These are phyloP conservation scores for Capreolus pygargus DNA, from an alignment of 2,113 vertebrate species.

Conservation along the genomic window DNA sequence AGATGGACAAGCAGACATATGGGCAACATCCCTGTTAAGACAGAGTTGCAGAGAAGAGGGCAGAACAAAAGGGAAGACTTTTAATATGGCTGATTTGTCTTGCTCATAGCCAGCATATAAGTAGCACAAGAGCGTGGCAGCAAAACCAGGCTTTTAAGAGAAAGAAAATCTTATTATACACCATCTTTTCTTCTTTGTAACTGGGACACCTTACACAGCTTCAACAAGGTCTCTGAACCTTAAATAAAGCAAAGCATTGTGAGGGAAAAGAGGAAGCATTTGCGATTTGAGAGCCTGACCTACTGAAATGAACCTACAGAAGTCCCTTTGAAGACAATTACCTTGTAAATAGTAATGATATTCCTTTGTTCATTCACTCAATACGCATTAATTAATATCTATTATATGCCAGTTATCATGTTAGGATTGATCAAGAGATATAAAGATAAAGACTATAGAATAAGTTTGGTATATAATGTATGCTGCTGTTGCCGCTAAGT, in stretches of 20 bases:
- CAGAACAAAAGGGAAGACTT: neutral
- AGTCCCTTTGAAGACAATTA: neutral
- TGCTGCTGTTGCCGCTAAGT: neutral
- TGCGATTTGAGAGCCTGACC: neutral
- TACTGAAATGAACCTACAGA: neutral
- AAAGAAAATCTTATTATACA: neutral
- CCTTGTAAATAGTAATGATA: neutral
- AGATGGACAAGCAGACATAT: neutral
- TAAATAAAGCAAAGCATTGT: too few relatives aligned
- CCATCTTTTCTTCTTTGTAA: neutral
- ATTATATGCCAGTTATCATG: rapidly evolving
- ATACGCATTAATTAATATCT: too few relatives aligned
- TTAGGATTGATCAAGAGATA: neutral
- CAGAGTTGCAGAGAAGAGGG: too few relatives aligned
- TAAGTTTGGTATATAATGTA: neutral
- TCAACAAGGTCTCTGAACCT: neutral
- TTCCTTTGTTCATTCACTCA: neutral
- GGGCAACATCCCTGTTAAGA: too few relatives aligned
- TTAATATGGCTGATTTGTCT: rapidly evolving
- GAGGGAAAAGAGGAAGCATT: neutral
- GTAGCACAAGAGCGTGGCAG: too few relatives aligned
- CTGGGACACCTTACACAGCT: neutral
- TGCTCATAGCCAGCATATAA: neutral
- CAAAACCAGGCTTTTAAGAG: neutral
- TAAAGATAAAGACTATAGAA: neutral